Evolutionary conservation across 2,888 invertebrate species (phyloP).

Genomic region (Meteorus colon): DNA sequence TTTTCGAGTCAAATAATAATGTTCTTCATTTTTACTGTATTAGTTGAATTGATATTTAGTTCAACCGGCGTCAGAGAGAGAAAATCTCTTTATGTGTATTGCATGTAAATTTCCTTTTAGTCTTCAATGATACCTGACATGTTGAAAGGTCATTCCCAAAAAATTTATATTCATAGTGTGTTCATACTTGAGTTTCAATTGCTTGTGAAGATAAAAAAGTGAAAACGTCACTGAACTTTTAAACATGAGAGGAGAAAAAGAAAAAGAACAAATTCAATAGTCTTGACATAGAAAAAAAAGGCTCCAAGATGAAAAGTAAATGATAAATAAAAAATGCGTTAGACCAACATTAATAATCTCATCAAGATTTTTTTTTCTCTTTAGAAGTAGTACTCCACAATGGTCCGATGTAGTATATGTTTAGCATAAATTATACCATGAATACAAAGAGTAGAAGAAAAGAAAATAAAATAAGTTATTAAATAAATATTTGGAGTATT

Average conservation of each 20-base stretch:
- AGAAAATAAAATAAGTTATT: background rate
- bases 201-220: background rate
- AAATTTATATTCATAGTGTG: background rate
- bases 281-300: background rate
- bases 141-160: background rate
- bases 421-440: background rate
- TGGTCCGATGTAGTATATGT: background rate
- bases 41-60: background rate
- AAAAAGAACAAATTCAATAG: background rate
- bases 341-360: background rate
- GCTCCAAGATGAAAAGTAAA: background rate
- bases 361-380: background rate
- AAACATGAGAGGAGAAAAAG: background rate
- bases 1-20: too few species aligned
- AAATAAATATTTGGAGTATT: background rate
- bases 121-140: background rate
- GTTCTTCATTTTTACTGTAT: background rate
- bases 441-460: background rate
- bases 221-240: slow-evolving; percentile 2
- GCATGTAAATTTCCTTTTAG: background rate
- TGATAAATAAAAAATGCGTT: background rate
- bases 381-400: background rate
- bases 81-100: background rate
- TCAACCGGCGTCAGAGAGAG: background rate
- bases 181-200: background rate